Base-by-base conservation (phyloP, 2,797 vertebrate genomes). In the Poecilia gillii region DNA sequence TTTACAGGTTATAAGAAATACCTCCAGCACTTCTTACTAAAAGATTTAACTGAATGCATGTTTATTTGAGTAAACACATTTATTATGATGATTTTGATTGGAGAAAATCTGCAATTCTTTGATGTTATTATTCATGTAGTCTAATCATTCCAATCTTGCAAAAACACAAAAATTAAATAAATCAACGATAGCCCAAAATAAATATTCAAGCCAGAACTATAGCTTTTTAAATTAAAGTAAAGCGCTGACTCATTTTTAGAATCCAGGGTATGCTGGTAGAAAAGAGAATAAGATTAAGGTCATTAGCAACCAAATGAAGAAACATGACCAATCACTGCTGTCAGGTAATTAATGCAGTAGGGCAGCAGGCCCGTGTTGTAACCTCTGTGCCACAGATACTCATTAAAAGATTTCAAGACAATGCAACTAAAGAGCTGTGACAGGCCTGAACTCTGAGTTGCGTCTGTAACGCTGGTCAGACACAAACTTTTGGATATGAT, bases 351-450 rank as follows among this genome's bases (percentile, higher is more conserved):
- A 82, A 81, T 80, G 85, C 82, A 87, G 66, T 51, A 81, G 85
- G 59, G 12, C 72, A 82, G 59, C 33, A 18, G 53, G 53, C 33
- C 36, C 33, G 72, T 85, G 90, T 75, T 83, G 80, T 84, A 84
- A 89, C 85, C 83, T 84, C 75, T 64, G 76, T 76, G 85, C 80
- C 76, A 77, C 72, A 55, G 74, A 80, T 31, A 78, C 53, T 85
- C 73, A 70, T 81, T 77, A 83, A 70, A 81, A 80, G 81, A 25
- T n/a, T 16, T 39, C 4, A 72, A 68, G 57, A 49, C 75, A 31
- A 64, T 64, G 45, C 39, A 43, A 59, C 59, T 66, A 51, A 80
- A 70, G 53, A 78, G 46, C 72, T 73, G 75, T 46, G 75, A 83
- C 45, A 55, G 64, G 62, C 68, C 57, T 79, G 68, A 47, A 75